Conservation (phyloP, 2,113 vertebrate genomes). For the Arizona elegans region DNA sequence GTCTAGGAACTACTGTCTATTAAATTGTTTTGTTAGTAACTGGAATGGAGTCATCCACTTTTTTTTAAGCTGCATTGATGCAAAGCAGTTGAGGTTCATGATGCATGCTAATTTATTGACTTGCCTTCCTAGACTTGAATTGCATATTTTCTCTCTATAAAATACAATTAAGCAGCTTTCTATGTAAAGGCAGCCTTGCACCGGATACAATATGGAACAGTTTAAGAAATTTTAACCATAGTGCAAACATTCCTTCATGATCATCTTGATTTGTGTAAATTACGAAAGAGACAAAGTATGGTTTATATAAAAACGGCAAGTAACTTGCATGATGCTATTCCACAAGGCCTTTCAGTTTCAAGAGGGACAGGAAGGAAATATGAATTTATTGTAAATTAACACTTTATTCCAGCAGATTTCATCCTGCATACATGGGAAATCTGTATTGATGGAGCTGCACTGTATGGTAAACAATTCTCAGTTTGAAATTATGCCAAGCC, state of each 20-base stretch:
- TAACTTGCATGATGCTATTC: not conserved
- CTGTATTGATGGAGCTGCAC: not conserved
- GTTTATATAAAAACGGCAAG: not conserved
- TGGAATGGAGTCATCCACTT: not conserved
- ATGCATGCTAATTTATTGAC: not conserved
- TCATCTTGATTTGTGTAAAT: not conserved
- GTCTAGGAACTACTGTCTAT: not conserved
- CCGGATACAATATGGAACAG: not conserved
- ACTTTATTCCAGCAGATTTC: not conserved
- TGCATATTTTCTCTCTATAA: not conserved
- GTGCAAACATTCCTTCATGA: not conserved
- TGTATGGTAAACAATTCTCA: not conserved
- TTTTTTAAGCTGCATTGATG: not conserved
- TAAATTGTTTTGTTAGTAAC: not conserved
- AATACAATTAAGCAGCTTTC: not conserved
- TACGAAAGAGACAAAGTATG: not conserved
- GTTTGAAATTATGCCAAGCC: slow-evolving; percentile 29
- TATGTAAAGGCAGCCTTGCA: not conserved
- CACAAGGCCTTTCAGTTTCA: not conserved
- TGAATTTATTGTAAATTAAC: not conserved
- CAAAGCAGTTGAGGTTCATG: not conserved
- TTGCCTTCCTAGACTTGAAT: not conserved
- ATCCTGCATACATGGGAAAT: not conserved
- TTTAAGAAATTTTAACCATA: not conserved
- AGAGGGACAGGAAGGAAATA: not conserved